Conservation (phyloP, 2,888 invertebrate species). For the Kryphioiulus occultus region DNA sequence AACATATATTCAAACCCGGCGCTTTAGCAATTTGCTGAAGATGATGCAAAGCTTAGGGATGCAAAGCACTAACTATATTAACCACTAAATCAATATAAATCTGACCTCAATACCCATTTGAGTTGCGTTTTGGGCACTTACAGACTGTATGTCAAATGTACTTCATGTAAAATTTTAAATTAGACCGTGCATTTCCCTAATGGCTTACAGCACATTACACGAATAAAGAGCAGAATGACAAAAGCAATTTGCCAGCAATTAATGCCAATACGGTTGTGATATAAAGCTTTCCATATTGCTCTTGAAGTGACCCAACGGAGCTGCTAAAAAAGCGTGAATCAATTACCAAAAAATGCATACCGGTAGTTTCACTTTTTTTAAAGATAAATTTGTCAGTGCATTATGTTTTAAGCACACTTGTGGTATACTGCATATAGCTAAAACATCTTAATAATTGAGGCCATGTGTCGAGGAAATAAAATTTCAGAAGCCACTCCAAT, state of each 20-base stretch:
- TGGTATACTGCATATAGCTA: no score
- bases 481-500: background rate
- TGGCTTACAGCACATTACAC: background rate
- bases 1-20: no score
- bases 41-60: no score
- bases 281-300: background rate
- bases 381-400: background rate
- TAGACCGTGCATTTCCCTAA: background rate
- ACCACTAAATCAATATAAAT: background rate
- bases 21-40: no score
- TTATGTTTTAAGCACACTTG: background rate
- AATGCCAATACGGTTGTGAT: background rate
- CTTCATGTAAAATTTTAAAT: background rate
- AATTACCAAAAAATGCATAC: background rate
- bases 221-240: background rate
- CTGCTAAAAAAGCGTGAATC: background rate
- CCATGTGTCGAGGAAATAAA: background rate
- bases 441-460: background rate
- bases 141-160: background rate
- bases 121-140: background rate
- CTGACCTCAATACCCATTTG: background rate
- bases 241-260: constrained; percentile 36
- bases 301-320: background rate
- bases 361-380: background rate
- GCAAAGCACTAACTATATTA: background rate